Base-by-base conservation (phyloP, 2,113 vertebrate genomes). In the Orthonyx spaldingii region DNA sequence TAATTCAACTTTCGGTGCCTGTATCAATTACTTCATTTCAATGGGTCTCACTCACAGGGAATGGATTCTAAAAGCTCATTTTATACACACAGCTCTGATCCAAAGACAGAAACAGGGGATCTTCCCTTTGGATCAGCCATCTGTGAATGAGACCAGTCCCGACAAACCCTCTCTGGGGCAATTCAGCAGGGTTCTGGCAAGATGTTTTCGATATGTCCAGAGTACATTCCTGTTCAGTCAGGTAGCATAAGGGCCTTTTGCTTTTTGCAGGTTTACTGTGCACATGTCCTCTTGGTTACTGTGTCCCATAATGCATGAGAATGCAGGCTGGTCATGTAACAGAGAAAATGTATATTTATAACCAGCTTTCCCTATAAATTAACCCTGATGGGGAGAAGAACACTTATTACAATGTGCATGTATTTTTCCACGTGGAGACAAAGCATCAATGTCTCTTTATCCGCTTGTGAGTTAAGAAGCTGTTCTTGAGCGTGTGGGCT, bases 391-490 rank as follows among this genome's bases (percentile, higher is more conserved):
- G 30, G 16, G 39, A 78, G 53, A 39, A 91, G 63, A 93, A 78
- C 44, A 24, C 60, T 68, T 90, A 64, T 53, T 71, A 65, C 64
- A 33, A 35, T 1, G 47, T 55, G 33, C 90, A 52, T 64, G 74
- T 44, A 42, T 86, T 94, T 89, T 69, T 77, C 84, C 92, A 70
- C 13, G 71, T 35, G 79, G 86, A 85, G 63, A 90, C 86, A 87
- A 92, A 86, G 95, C 91, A 87, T 87, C 75, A 66, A 12, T 56
- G 84, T 78, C 91, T 88, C 80, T 68, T 52, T 75, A 86, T 57
- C 81, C 0, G 18, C 83, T 46, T 53, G 44, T 27, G 76, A 89
- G 84, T 83, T 81, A 72, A 94, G 93, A 60, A 93, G 81, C 76
- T 64, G 52, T 77, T 91, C 75, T 84, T 74, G 10, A 86, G 69